Evolutionary conservation across 2,797 vertebrate genomes (phyloP), one percentile per base, ranked within the genome.

Genomic region (Artibeus lituratus): DNA sequence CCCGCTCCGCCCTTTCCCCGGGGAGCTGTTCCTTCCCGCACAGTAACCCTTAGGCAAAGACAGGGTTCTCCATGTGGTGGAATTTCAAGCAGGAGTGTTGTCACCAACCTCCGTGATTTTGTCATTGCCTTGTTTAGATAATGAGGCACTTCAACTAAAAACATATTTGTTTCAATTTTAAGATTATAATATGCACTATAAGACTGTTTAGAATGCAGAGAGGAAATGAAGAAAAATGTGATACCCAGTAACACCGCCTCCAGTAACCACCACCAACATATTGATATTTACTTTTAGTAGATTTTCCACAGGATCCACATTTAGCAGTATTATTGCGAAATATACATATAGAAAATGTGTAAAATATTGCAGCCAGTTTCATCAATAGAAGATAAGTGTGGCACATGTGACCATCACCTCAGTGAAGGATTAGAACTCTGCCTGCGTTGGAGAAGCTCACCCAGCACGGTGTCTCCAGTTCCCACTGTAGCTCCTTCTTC

Each of bases 191-290:
- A 62, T n/a, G 7, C 8, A 74, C 16, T 77, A 22, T 21, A 90
- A 51, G 55, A 67, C 84, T 51, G 4, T 55, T 90, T 84, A 84
- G 42, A 81, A 70, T n/a, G 26, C 55, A 90, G 42, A 89, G 22
- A 74, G 42, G 51, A 35, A 78, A 37, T 39, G 47, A 73, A 81
- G 24, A 70, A 44, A 9, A 80, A 1, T 21, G 24, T 72, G 14
- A 84, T 9, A 15, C 39, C 16, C 1, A 55, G 44, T 76, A 42
- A 51, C 53, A 21, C 3, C 14, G 47, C 6, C 12, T 88, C 16
- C 5, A 39, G 3, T 32, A 84, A 53, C 37, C 39, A 35, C 65
- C 65, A 35, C 49, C 57, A n/a, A 69, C 19, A 49, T 76, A n/a
- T 62, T 49, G 49, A 7, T 74, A 86, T 55, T 37, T 80, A 24